Evolutionary conservation across 2,888 invertebrate genomes (phyloP).

Genomic region (Argyresthia albistria): DNA sequence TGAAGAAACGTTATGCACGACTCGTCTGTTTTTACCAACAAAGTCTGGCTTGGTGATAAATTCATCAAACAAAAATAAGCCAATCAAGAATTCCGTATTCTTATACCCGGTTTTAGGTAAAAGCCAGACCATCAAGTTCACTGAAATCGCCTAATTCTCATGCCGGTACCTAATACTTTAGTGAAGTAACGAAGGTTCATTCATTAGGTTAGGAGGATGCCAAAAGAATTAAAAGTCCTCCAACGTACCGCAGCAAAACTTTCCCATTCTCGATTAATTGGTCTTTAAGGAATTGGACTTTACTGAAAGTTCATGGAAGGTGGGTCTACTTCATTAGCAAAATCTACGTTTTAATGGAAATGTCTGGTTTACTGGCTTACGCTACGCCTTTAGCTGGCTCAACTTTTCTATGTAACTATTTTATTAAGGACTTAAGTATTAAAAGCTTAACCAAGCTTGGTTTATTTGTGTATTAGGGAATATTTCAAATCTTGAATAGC

Average conservation of each 20-base stretch:
- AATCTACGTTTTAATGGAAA: conserved; percentile 49
- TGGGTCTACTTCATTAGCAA: conserved; percentile 35
- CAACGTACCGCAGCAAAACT: conserved; percentile 10
- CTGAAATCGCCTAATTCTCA: too few relatives aligned
- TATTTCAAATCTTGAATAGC: too few relatives aligned
- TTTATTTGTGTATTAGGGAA: too few relatives aligned
- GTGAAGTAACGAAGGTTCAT: not conserved
- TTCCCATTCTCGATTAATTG: conserved; percentile 26
- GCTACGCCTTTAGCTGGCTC: not conserved
- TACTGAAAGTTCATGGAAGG: conserved; percentile 30
- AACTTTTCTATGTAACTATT: conserved; percentile 1
- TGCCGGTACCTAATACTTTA: not conserved
- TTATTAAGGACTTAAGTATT: not conserved
- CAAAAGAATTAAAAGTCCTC: conserved; percentile 3
- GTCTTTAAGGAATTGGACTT: conserved; percentile 31
- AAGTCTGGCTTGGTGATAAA: too few relatives aligned
- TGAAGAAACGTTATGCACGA: too few relatives aligned
- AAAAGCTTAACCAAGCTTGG: too few relatives aligned
- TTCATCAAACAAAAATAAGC: too few relatives aligned
- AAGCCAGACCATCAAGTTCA: too few relatives aligned
- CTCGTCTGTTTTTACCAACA: too few relatives aligned
- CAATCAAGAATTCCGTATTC: too few relatives aligned
- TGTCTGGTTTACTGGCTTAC: conserved; percentile 23
- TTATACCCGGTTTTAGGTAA: too few relatives aligned
- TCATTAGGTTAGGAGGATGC: not conserved